A percentile compares a stretch with the other conserved stretches of the same genome.
Evolutionary conservation across 2,888 invertebrate species (phyloP).

Genomic region (Cataglyphis altisquamis): DNA sequence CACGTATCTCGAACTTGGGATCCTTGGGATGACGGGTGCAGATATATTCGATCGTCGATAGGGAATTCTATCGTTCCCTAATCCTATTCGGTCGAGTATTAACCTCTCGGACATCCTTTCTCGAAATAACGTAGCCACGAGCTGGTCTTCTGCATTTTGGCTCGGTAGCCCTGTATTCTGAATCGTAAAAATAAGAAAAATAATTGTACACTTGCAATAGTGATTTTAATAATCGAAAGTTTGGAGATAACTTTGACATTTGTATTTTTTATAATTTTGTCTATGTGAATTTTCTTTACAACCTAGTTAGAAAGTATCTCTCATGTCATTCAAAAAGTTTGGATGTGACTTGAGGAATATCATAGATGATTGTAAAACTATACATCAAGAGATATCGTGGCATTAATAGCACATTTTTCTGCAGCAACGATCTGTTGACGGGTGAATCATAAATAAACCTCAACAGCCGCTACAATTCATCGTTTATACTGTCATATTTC

Average conservation of each 20-base stretch:
- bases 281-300: neutral
- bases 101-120: slow-evolving; percentile 21
- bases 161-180: neutral
- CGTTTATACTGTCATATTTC: slow-evolving; percentile 60
- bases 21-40: slow-evolving; percentile 47
- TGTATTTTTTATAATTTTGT: neutral
- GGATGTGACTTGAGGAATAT: slow-evolving; percentile 4
- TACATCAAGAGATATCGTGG: neutral
- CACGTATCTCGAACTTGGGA: slow-evolving; percentile 49
- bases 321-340: neutral
- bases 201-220: neutral
- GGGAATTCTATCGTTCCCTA: slow-evolving; percentile 44
- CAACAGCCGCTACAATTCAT: slow-evolving; percentile 67
- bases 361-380: slow-evolving; percentile 18
- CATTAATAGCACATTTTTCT: slow-evolving; percentile 29
- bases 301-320: neutral
- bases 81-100: slow-evolving; percentile 42
- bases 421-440: slow-evolving; percentile 17
- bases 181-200: neutral
- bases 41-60: slow-evolving; percentile 51
- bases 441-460: slow-evolving; percentile 61
- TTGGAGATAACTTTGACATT: neutral
- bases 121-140: neutral
- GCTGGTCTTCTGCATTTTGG: neutral
- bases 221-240: neutral